Conservation (phyloP, 1,140 invertebrate species). For the Drosophila paulistorum region DNA sequence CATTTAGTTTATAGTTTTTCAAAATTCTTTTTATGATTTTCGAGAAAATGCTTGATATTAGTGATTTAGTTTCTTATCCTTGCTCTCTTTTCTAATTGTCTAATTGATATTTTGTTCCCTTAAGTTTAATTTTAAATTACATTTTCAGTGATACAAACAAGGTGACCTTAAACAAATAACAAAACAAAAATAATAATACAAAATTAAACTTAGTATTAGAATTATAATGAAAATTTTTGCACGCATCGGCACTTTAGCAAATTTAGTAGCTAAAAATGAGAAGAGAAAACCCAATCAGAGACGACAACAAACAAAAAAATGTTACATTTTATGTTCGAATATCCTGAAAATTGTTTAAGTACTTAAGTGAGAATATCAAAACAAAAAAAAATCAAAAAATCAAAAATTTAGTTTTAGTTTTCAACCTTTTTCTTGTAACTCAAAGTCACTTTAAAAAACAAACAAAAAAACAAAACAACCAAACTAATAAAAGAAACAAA, state of each 20-base stretch:
- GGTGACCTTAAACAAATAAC: slow-evolving; percentile 68
- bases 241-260: slow-evolving; percentile 70
- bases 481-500: slow-evolving; percentile 9
- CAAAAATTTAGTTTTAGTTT: slow-evolving; percentile 42
- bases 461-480: background rate
- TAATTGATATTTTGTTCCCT: slow-evolving; percentile 27
- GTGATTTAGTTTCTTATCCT: slow-evolving; percentile 34
- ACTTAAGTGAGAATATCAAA: slow-evolving; percentile 52
- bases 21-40: slow-evolving; percentile 47
- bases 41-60: slow-evolving; percentile 24
- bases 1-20: slow-evolving; percentile 26
- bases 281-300: background rate
- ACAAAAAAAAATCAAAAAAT: slow-evolving; percentile 23
- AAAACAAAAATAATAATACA: slow-evolving; percentile 26
- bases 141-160: slow-evolving; percentile 77
- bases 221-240: slow-evolving; percentile 68
- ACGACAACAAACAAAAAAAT: background rate
- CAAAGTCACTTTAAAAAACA: slow-evolving; percentile 53
- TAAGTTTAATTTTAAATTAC: slow-evolving; percentile 62
- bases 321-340: slow-evolving; percentile 13
- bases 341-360: slow-evolving; percentile 57
- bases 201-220: slow-evolving; percentile 63
- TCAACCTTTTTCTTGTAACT: slow-evolving; percentile 63
- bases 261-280: slow-evolving; percentile 46
- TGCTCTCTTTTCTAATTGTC: slow-evolving; percentile 29